phyloP scores from a whole-genome alignment of 2,888 invertebrate genomes.

The Liodrosophila aerea region DNA sequence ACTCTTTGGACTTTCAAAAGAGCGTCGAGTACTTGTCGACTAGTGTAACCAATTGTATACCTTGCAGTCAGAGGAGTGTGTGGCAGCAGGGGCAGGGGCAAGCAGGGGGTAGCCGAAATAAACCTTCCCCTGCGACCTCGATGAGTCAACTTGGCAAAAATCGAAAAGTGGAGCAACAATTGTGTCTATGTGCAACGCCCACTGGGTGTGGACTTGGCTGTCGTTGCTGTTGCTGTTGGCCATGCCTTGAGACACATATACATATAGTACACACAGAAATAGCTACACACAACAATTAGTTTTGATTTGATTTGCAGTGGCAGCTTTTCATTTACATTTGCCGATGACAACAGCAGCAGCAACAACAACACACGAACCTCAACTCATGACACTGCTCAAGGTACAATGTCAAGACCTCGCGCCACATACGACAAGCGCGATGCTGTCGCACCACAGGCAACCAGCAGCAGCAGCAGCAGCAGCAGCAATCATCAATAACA shows the following conservation, averaged over 20 bases:
- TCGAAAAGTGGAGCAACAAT: constrained; percentile 54
- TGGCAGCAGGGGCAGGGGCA: too few species aligned
- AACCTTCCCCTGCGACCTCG: constrained; percentile 45
- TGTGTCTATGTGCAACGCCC: constrained; percentile 57
- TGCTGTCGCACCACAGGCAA: constrained; percentile 8
- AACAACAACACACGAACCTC: too few species aligned
- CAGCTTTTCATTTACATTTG: constrained; percentile 57
- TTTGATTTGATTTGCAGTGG: constrained; percentile 65
- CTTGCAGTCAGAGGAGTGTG: background rate
- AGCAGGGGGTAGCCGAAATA: constrained; percentile 8
- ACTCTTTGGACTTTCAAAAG: too few species aligned
- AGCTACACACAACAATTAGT: constrained; percentile 39
- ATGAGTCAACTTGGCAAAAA: constrained; percentile 50
- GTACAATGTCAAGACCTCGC: constrained; percentile 76
- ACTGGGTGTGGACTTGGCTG: constrained; percentile 62
- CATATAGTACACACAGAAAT: background rate
- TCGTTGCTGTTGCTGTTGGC: constrained; percentile 33
- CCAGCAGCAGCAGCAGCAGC: background rate
- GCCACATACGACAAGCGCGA: constrained; percentile 45
- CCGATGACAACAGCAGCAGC: constrained; percentile 47
- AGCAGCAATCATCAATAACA: background rate
- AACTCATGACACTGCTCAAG: constrained; percentile 68
- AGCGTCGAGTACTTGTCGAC: too few species aligned
- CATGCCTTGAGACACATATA: constrained; percentile 45
- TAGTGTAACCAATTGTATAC: background rate